Evolutionary conservation across 1,140 invertebrate genomes (phyloP).

Genomic region (Hycleus phaleratus): DNA sequence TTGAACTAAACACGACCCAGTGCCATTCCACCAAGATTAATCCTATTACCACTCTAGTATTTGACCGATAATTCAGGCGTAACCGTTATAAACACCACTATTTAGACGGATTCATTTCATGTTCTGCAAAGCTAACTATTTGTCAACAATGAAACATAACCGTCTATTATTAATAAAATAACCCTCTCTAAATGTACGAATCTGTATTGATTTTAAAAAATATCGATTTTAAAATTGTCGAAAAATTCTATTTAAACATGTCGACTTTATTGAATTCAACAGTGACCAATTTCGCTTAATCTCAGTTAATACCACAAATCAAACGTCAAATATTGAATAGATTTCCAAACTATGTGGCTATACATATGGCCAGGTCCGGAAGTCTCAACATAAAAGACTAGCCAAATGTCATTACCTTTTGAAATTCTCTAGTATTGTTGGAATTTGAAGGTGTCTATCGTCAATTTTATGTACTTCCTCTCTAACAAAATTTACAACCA

Average conservation of each 20-base stretch:
- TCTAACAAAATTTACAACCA: constrained; percentile 5
- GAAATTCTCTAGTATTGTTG: constrained; percentile 6
- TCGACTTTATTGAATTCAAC: too few species aligned
- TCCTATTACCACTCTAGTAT: constrained; percentile 13
- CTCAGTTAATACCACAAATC: constrained; percentile 3
- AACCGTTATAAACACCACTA: constrained; percentile 17
- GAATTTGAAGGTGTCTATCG: constrained; percentile 5
- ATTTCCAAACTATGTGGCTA: constrained; percentile 3
- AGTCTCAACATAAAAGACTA: constrained; percentile 5
- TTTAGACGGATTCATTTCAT: constrained; percentile 14
- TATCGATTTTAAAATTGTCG: too few species aligned
- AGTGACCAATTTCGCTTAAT: not conserved
- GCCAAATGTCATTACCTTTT: constrained; percentile 11
- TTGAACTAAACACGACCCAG: constrained; percentile 1
- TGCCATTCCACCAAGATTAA: constrained; percentile 16
- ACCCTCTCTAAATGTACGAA: too few species aligned
- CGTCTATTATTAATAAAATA: not conserved
- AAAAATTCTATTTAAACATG: too few species aligned
- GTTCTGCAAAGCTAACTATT: constrained; percentile 14
- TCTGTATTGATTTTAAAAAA: too few species aligned
- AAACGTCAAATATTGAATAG: constrained; percentile 6
- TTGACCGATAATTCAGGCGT: constrained; percentile 15
- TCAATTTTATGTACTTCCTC: constrained; percentile 13
- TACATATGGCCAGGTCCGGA: constrained; percentile 4
- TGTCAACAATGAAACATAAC: constrained; percentile 10